Evolutionary conservation across 2,113 vertebrate species (phyloP).

Genomic region (Loxodonta africana): DNA sequence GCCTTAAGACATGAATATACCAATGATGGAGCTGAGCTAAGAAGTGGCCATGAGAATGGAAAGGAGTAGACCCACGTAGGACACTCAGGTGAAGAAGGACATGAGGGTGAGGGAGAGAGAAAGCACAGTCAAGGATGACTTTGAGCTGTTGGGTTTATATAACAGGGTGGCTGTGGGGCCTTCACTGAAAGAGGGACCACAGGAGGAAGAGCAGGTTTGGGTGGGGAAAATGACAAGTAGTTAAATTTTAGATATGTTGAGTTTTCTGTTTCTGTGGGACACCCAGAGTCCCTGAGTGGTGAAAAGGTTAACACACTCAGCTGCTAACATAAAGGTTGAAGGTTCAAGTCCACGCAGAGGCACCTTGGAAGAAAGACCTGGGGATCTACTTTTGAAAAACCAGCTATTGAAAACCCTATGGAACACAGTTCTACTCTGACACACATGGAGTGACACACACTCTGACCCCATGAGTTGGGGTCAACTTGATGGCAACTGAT

Average conservation of each 20-base stretch:
- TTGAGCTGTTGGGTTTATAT: background rate
- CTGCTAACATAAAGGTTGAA: background rate
- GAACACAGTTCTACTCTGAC: background rate
- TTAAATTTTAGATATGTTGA: background rate
- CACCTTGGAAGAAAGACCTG: background rate
- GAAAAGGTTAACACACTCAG: background rate
- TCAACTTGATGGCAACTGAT: background rate
- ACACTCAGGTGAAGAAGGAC: background rate
- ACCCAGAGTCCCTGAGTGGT: background rate
- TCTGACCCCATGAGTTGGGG: background rate
- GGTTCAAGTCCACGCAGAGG: background rate
- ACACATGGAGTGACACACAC: too few relatives aligned
- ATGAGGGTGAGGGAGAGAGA: rapidly evolving
- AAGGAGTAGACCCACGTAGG: background rate
- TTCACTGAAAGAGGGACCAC: background rate
- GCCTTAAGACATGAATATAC: background rate
- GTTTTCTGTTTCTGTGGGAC: background rate
- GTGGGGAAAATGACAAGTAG: too few relatives aligned
- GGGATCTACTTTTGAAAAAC: background rate
- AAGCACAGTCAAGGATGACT: background rate
- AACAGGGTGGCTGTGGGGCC: rapidly evolving
- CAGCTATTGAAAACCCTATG: background rate
- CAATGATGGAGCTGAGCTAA: background rate
- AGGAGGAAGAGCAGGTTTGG: background rate
- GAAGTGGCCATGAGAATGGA: background rate